Conservation (phyloP, 1,140 invertebrate genomes). For the Camponotus pennsylvanicus region DNA sequence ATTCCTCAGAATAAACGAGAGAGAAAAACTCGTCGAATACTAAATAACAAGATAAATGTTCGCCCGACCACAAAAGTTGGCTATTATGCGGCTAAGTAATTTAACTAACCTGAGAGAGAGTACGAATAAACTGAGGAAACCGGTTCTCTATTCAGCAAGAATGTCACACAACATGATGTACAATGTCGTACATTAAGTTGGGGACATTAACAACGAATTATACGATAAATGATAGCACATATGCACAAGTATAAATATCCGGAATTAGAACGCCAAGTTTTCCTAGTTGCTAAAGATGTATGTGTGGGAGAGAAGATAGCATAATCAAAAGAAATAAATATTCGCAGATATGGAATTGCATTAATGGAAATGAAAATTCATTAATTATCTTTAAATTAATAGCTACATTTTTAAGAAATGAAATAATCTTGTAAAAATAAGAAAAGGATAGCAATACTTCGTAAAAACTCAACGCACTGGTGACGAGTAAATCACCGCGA, state of each 20-base stretch:
- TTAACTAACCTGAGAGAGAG: conserved; percentile 43
- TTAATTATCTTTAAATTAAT: too few species aligned
- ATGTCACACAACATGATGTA: conserved; percentile 27
- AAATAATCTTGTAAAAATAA: not conserved
- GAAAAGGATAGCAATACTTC: not conserved
- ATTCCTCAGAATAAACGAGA: not conserved
- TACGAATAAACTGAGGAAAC: conserved; percentile 51
- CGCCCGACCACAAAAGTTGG: conserved; percentile 11
- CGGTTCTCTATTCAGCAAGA: conserved; percentile 29
- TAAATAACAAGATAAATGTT: conserved; percentile 53
- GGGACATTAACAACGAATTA: conserved; percentile 47
- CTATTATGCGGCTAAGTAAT: conserved; percentile 50
- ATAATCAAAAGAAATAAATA: conserved; percentile 13
- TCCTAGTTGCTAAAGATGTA: not conserved
- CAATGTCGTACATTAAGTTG: conserved; percentile 28
- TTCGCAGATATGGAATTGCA: not conserved
- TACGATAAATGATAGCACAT: conserved; percentile 42
- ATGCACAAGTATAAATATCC: not conserved
- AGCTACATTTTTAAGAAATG: not conserved
- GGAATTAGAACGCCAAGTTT: conserved; percentile 1
- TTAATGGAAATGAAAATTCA: not conserved
- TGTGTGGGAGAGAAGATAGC: not conserved
- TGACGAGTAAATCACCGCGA: not conserved
- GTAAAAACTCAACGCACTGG: not conserved
- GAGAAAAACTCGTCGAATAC: conserved; percentile 15